Base-by-base conservation (phyloP, 1,140 invertebrate species). In the Trypoxylus dichotomus region DNA sequence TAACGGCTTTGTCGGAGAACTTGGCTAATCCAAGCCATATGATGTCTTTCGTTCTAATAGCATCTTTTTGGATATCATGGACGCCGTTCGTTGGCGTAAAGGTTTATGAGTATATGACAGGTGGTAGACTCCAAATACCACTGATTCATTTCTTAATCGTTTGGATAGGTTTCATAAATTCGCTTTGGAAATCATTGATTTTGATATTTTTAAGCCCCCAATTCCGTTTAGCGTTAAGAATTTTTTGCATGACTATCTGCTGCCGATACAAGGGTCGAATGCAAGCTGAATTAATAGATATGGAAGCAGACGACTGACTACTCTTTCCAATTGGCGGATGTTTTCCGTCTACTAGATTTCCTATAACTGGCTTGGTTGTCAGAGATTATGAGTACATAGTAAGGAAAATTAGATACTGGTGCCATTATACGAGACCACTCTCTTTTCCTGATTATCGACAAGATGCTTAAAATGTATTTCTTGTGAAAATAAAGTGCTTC, bases 171-270 rank as follows among this genome's bases (percentile, higher is more conserved):
- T 92, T 98, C 80, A 89, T 96, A 76, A 97, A 97, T 88, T 97
- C 95, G 68, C 96, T 96, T 84, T 97, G 95, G 94, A 98, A 98
- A 87, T 94, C 96, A 75, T 86, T 98, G 68, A 94, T 98, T 79
- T 93, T 98, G 83, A 89, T 96, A 76, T 90, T 92, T 42, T 89
- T 97, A 85, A 97, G 96, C 87, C 94, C 94, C 19, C 94, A 96
- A 85, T 98, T 98, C 88, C 91, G 97, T 74, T 89, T 95, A 71
- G 94, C 95, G 27, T 90, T 96, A 76, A 90, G 94, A 80, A 92
- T 96, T 80, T 92, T 98, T 82, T 97, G 95, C 87, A 88, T 96
- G 86, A 96, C 94, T n/a, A 89, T 96, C 79, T 97, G 94, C 86
- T 97, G 95, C 87, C 91, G 94, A 77, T 92, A 93, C 83, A 93